Conservation (phyloP, 2,797 vertebrate genomes). For the Anabas testudineus region DNA sequence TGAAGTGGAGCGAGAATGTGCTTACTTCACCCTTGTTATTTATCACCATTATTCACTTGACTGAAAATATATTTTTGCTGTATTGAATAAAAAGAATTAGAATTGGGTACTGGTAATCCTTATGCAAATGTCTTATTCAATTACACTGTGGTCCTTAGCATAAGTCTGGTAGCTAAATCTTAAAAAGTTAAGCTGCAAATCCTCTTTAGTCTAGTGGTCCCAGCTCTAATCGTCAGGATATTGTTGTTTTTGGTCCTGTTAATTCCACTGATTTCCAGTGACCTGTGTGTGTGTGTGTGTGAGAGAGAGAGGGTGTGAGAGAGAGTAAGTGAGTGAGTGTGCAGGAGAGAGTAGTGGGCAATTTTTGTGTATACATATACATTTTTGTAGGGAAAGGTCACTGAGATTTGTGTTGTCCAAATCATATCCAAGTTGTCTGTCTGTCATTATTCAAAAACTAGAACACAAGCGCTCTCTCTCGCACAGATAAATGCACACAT, state of each 20-base stretch:
- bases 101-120: conserved; percentile 77
- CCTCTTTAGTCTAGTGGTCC: conserved; percentile 86
- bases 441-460: conserved; percentile 47
- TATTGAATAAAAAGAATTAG: conserved; percentile 80
- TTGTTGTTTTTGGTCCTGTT: conserved; percentile 83
- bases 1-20: conserved; percentile 9
- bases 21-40: conserved; percentile 50
- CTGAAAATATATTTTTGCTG: conserved; percentile 63
- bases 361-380: conserved; percentile 23
- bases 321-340: too few species aligned
- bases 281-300: conserved; percentile 51
- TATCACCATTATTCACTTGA: conserved; percentile 59
- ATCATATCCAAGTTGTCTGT: conserved; percentile 35
- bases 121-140: conserved; percentile 86
- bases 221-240: conserved; percentile 84
- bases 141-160: conserved; percentile 84
- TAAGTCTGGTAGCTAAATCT: conserved; percentile 87
- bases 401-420: conserved; percentile 46
- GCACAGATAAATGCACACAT: not conserved
- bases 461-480: conserved; percentile 1
- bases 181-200: conserved; percentile 89
- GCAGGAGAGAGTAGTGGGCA: not conserved
- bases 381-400: conserved; percentile 42
- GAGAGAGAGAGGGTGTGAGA: conserved; percentile 11
- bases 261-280: conserved; percentile 81